These are phyloP conservation scores for Phylloscopus whistleri DNA, from an alignment of 2,113 vertebrate genomes.

Conservation along the genomic window DNA sequence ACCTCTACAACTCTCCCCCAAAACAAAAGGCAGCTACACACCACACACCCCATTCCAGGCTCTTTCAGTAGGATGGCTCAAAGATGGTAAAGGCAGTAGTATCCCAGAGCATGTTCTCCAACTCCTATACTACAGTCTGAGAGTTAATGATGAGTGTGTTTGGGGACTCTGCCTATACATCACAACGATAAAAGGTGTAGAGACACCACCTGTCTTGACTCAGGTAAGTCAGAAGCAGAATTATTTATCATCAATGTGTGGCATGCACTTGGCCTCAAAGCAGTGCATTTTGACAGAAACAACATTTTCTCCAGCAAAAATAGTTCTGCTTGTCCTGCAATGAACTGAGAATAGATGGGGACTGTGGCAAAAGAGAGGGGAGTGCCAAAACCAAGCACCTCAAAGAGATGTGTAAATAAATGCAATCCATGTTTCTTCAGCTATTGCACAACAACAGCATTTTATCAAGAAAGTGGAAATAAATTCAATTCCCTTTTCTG, in stretches of 20 bases:
- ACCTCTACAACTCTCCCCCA: neutral
- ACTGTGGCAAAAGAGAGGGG: fast-evolving
- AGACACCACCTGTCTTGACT: neutral
- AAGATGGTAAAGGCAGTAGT: neutral
- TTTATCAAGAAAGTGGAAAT: neutral
- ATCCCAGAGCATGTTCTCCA: neutral
- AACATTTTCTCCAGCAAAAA: neutral
- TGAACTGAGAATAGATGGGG: neutral
- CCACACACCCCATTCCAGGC: neutral
- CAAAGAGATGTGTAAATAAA: neutral
- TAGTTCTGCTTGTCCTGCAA: neutral
- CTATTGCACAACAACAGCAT: neutral
- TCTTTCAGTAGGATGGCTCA: neutral
- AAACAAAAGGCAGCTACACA: neutral
- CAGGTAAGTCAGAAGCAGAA: neutral
- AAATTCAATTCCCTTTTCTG: neutral
- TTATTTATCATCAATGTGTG: neutral
- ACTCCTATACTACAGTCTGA: neutral
- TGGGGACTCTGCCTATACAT: neutral
- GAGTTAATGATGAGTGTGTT: neutral
- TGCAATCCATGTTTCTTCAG: neutral
- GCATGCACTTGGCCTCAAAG: neutral
- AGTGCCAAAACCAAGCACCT: neutral
- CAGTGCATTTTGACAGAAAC: neutral
- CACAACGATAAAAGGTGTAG: neutral